These are phyloP conservation scores for Drosophila auraria DNA, from an alignment of 1,140 invertebrate genomes.

Conservation along the genomic window DNA sequence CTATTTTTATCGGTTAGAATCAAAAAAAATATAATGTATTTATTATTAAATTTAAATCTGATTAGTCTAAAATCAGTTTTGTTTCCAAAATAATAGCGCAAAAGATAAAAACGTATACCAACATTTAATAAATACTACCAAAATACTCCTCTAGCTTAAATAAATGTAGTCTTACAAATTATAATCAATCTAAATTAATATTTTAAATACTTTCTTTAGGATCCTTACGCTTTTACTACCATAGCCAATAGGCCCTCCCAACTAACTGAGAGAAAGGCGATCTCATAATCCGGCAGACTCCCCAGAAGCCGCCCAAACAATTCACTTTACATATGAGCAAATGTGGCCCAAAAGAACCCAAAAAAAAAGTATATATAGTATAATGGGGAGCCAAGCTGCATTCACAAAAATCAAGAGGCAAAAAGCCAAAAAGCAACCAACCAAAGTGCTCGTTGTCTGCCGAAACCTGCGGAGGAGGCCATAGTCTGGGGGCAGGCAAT, in stretches of 20 bases:
- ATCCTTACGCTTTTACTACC: not conserved
- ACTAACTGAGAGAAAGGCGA: conserved; percentile 15
- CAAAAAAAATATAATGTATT: too few species aligned
- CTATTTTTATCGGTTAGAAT: too few species aligned
- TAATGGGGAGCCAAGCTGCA: conserved; percentile 42
- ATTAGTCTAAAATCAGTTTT: too few species aligned
- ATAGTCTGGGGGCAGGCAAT: conserved; percentile 56
- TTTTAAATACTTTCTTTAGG: not conserved
- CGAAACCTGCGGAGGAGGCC: conserved; percentile 20
- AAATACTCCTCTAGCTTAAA: too few species aligned
- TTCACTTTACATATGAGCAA: conserved; percentile 83
- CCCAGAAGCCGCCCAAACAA: conserved; percentile 56
- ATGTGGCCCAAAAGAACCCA: conserved; percentile 59
- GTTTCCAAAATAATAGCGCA: not conserved
- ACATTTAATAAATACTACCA: not conserved
- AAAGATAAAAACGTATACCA: not conserved
- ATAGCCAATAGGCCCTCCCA: not conserved
- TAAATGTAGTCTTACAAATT: not conserved
- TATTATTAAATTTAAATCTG: too few species aligned
- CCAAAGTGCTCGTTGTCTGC: conserved; percentile 67
- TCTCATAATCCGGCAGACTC: conserved; percentile 53
- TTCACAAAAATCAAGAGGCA: conserved; percentile 44
- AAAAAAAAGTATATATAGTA: conserved; percentile 25
- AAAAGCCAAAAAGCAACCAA: conserved; percentile 66
- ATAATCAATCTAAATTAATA: not conserved